Evolutionary conservation across 2,113 vertebrate genomes (phyloP), one percentile per base, ranked within the genome.

Genomic region (Theristicus caerulescens): DNA sequence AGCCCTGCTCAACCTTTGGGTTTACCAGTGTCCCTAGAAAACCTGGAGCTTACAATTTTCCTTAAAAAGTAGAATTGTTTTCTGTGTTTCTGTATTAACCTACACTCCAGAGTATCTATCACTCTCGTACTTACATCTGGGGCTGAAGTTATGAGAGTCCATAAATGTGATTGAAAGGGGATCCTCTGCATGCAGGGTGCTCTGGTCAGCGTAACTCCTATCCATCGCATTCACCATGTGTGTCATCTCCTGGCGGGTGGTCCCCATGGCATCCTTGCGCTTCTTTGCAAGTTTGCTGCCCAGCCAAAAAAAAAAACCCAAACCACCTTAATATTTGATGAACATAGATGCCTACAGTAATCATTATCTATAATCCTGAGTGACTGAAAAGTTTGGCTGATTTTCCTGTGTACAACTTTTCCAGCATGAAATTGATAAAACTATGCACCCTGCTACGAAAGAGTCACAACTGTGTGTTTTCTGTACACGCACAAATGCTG

Each of bases 221-320:
- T 99, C 99, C 99, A 99, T 99, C 0, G 99, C 99, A 8, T 99
- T 99, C 92, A 99, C 99, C 99, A 99, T 99, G 96, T 99, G 99
- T 1, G 99, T 99, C 99, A 99, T 99, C 97, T 99, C 99, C 97
- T 99, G 99, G 12, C 99, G 98, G 0, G 99, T 99, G 36, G 98
- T 99, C 27, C 99, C 99, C 84, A 99, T 99, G 44, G 99, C 99
- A 70, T 99, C 99, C 95, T 99, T 99, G 46, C 99, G 99, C 93
- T 99, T 99, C 98, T 99, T 99, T 3, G 99, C 99, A 89, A 99
- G 99, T 97, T 99, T 99, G 98, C 99, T 99, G 98, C 93, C 98
- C 98, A 98, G 93, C 95, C 94, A 97, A 98, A 97, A 93, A 81
- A 29, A 92, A 96, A 85, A 88, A 34, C 32, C 66, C 85, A 95